phyloP scores from a whole-genome alignment of 1,140 invertebrate species.

The Penaeus japonicus region DNA sequence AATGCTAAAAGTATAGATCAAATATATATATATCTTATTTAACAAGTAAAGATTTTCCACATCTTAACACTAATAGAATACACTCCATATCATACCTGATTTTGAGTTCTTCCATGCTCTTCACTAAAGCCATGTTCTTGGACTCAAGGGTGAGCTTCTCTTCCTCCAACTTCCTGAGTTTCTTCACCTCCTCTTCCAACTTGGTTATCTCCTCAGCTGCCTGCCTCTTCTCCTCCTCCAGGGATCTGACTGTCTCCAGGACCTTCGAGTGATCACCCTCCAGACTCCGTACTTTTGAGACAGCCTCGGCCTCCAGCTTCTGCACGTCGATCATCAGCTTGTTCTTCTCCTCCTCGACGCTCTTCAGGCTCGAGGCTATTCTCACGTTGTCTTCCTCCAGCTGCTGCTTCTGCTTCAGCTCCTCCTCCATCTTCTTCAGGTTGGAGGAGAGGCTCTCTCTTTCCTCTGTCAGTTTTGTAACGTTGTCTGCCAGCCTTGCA shows the following conservation, averaged over 20 bases:
- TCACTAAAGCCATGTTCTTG: slow-evolving; percentile 30
- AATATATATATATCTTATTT: too few species aligned
- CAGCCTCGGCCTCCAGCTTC: slow-evolving; percentile 12
- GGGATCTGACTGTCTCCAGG: background rate
- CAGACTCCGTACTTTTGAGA: background rate
- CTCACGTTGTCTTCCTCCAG: slow-evolving; percentile 38
- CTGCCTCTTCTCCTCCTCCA: background rate
- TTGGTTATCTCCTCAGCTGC: slow-evolving; percentile 4
- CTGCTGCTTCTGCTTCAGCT: slow-evolving; percentile 6
- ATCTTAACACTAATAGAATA: background rate
- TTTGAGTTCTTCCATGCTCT: slow-evolving; percentile 40
- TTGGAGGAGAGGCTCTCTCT: background rate
- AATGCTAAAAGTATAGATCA: too few species aligned
- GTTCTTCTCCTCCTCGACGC: slow-evolving; percentile 16
- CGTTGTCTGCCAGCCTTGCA: background rate
- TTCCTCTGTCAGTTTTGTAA: slow-evolving; percentile 25
- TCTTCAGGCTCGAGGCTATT: slow-evolving; percentile 22
- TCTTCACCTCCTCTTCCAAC: slow-evolving; percentile 8
- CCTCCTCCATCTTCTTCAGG: slow-evolving; percentile 10
- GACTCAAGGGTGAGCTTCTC: slow-evolving; percentile 18
- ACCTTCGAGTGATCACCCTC: background rate
- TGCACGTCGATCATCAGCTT: slow-evolving; percentile 29
- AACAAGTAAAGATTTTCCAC: too few species aligned
- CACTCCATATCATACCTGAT: slow-evolving; percentile 26
- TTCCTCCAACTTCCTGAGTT: background rate